Base-by-base conservation (phyloP, 2,797 vertebrate species). In the Coregonus sp. region DNA sequence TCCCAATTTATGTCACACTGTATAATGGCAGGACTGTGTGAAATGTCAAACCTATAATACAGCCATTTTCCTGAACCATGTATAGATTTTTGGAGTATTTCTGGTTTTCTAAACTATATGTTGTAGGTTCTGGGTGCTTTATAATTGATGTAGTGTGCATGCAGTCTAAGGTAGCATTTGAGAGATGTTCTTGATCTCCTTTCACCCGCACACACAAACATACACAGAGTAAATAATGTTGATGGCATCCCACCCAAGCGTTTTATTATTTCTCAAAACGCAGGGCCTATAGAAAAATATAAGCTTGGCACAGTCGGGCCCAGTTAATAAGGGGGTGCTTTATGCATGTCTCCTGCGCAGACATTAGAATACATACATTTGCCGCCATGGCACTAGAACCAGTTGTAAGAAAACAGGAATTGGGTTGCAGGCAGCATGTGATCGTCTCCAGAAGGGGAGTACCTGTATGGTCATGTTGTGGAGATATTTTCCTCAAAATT, bases 271-370 rank as follows among this genome's bases (percentile, higher is more conserved):
- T 80, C 77, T 80, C 80, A 83, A 86, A 86, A 52, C 66, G 78
- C 75, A 78, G 77, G 74, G 82, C 81, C 78, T 84, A 85, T 85
- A 84, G 82, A 83, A 87, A 83, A 87, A 82, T 80, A 86, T 81
- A 85, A 85, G 82, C 80, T 81, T 79, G 78, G 73, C 75, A 88
- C 66, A n/a, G 85, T 80, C 80, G 81, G 81, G 70, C 69, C 78
- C 76, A 67, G 11, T n/a, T 88, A 88, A 88, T 85, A 77, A 88
- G 59, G 80, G 86, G 81, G 81, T 88, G 75, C 76, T 75, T 74
- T 51, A 81, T 80, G 67, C 76, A 80, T 33, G 80, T 80, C 84
- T 87, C 84, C 82, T 76, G 73, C 63, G 70, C 70, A 77, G 72
- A 80, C 76, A 54, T 79, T 75, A 63, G 25, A 63, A 47, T 9